Evolutionary conservation across 1,140 invertebrate species (phyloP), one percentile per base, ranked within the genome.

Genomic region (Manduca sexta): DNA sequence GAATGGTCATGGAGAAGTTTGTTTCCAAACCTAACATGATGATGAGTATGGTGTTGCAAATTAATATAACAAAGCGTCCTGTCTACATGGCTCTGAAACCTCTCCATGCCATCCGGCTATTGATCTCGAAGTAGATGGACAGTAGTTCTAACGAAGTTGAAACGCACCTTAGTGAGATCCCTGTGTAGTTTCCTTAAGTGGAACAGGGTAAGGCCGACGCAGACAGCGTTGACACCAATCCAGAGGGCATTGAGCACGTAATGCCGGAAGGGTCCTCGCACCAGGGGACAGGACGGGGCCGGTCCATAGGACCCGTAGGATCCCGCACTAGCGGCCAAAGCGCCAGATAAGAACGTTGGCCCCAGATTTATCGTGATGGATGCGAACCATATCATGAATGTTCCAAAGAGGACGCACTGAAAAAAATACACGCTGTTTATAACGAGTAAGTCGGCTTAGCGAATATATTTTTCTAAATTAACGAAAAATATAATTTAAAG

Each of bases 331-430:
- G 93, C 93, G 0, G 94, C 93, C 37, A 96, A 80, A 7, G 94
- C 94, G 2, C 94, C 94, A 46, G 92, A 94, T 56, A 96, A 86
- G 83, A 97, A 96, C 3, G 95, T 97, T 2, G 95, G 95, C 3
- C 95, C 95, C 54, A 97, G 88, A 84, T 97, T 96, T 69, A 97
- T 95, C 7, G 95, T 95, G 64, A 97, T 93, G 45, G 91, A 93
- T 8, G 93, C 92, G 82, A 96, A 96, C 95, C 95, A 97, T 66
- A 96, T 96, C 92, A 97, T 97, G 82, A 95, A 95, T 17, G 95
- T 93, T 10, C 95, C 95, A 82, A 97, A 97, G 15, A 96, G 88
- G 4, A 97, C 94, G 80, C 95, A 97, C 88, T 95, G 92, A 13
- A 88, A 88, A 62, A 71, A 81, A 74, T 26, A 61, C 26, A 18